These are phyloP conservation scores for Marmota monax DNA, from an alignment of 2,113 vertebrate species.

Conservation along the genomic window DNA sequence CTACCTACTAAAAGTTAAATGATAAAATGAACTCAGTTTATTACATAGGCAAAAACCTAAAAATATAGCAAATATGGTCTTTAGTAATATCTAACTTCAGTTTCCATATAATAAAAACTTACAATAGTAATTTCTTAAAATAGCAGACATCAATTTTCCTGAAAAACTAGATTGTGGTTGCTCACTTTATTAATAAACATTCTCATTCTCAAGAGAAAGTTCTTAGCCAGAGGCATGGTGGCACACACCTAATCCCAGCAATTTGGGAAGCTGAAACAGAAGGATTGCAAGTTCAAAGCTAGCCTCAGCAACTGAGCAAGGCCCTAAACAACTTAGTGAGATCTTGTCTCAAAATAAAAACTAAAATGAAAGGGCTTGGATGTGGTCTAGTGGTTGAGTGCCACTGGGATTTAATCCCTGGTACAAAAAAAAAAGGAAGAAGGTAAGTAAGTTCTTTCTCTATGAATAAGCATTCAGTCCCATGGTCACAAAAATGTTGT, in stretches of 20 bases:
- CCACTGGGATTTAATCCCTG: no score
- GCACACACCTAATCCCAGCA: no score
- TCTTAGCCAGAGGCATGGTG: no score
- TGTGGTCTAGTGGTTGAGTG: no score
- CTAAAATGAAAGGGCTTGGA: no score
- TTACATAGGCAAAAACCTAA: background rate
- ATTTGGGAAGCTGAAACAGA: no score
- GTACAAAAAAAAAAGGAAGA: no score
- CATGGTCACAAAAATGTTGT: background rate
- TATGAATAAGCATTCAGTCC: background rate
- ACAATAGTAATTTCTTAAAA: constrained; percentile 52
- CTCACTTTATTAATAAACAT: constrained; percentile 31
- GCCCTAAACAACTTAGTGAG: no score
- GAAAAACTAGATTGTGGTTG: background rate
- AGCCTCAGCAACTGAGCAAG: no score
- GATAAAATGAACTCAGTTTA: constrained; percentile 1
- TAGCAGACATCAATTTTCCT: background rate
- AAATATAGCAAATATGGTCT: background rate
- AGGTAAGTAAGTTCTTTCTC: background rate
- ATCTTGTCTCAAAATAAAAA: no score
- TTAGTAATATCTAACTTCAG: constrained; percentile 10
- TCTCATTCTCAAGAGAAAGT: constrained; percentile 29
- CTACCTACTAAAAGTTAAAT: background rate
- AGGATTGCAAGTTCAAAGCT: no score
- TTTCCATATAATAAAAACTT: constrained; percentile 29